phyloP scores from a whole-genome alignment of 2,113 vertebrate genomes.

The Austrofundulus limnaeus region DNA sequence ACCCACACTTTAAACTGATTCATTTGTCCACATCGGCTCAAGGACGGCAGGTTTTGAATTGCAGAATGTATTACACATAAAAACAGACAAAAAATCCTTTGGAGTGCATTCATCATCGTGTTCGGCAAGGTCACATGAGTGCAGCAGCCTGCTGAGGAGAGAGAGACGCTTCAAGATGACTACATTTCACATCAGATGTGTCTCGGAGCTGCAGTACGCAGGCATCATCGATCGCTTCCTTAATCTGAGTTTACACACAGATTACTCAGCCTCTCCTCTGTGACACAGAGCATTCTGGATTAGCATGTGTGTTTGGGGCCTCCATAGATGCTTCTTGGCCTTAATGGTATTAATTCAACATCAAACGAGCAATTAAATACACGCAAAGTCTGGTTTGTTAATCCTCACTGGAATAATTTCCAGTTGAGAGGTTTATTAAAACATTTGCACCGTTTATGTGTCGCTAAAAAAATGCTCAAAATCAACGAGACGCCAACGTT shows the following conservation, averaged over 20 bases:
- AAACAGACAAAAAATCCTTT: background rate
- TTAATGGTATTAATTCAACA: slow-evolving; percentile 47
- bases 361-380: slow-evolving; percentile 33
- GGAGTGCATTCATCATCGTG: slow-evolving; percentile 14
- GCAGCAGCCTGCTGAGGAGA: slow-evolving; percentile 6
- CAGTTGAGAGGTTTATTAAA: slow-evolving; percentile 6
- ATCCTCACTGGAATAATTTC: slow-evolving; percentile 22
- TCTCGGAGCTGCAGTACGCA: slow-evolving; percentile 11
- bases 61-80: background rate
- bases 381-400: slow-evolving; percentile 22
- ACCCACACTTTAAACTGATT: slow-evolving; percentile 12
- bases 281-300: slow-evolving; percentile 34
- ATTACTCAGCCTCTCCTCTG: slow-evolving; percentile 42
- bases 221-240: slow-evolving; percentile 27
- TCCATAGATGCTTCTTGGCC: slow-evolving; percentile 30
- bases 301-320: slow-evolving; percentile 45
- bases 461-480: slow-evolving; percentile 26
- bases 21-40: slow-evolving; percentile 33
- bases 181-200: slow-evolving; percentile 22
- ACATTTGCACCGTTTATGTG: slow-evolving; percentile 9
- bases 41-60: slow-evolving; percentile 36
- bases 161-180: slow-evolving; percentile 8
- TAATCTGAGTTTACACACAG: slow-evolving; percentile 15
- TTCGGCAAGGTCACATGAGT: slow-evolving; percentile 12
- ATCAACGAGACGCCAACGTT: slow-evolving; percentile 25